Percentiles rank a stretch among this genome's conserved stretches.
Evolutionary conservation across 2,797 vertebrate genomes (phyloP).

Genomic region (Sciaenops ocellatus): DNA sequence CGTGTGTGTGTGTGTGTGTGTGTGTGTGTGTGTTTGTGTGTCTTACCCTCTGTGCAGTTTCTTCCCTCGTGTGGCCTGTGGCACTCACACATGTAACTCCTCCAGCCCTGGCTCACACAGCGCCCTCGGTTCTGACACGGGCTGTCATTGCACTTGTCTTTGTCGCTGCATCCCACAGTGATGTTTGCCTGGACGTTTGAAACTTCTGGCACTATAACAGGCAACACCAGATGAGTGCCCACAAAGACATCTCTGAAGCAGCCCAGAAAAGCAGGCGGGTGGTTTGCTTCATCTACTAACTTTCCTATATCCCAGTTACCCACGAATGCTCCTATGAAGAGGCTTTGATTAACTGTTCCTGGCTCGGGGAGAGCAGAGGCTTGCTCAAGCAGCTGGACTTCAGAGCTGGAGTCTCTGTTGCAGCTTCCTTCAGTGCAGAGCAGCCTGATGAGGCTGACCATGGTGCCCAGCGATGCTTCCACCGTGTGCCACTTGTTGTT

Average conservation of each 20-base stretch:
- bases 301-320: constrained; percentile 32
- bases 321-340: constrained; percentile 86
- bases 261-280: constrained; percentile 87
- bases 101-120: constrained; percentile 89
- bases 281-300: constrained; percentile 39
- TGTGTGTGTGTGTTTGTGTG: not conserved
- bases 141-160: constrained; percentile 87
- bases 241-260: constrained; percentile 92
- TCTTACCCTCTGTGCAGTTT: constrained; percentile 89
- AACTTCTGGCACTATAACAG: constrained; percentile 58
- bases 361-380: constrained; percentile 67
- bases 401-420: constrained; percentile 58
- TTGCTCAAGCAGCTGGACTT: constrained; percentile 55
- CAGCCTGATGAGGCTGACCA: constrained; percentile 84
- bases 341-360: constrained; percentile 76
- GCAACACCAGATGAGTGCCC: constrained; percentile 84
- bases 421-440: constrained; percentile 84
- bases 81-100: constrained; percentile 90
- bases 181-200: constrained; percentile 81
- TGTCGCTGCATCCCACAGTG: constrained; percentile 87
- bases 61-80: constrained; percentile 88
- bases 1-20: constrained; percentile 2
- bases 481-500: constrained; percentile 90
- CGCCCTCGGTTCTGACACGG: constrained; percentile 92
- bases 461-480: constrained; percentile 85